These are phyloP conservation scores for Drosophila sp. DNA, from an alignment of 1,140 invertebrate genomes.

Conservation along the genomic window DNA sequence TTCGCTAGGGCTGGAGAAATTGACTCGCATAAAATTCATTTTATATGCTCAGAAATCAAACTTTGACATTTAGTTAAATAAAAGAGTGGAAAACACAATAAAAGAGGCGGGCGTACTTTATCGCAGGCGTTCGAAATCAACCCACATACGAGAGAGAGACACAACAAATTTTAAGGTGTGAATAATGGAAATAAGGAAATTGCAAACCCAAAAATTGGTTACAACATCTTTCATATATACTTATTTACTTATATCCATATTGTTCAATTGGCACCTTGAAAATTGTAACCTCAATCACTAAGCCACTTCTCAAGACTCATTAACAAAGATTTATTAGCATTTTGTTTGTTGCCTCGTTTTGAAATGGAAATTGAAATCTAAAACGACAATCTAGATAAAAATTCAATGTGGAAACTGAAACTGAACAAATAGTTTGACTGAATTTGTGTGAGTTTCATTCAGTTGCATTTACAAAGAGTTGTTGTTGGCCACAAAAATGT, in stretches of 20 bases:
- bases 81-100: background rate
- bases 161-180: background rate
- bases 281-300: background rate
- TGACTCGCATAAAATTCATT: constrained; percentile 1
- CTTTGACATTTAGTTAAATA: constrained; percentile 2
- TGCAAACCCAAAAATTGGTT: background rate
- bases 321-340: constrained; percentile 9
- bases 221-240: background rate
- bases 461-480: constrained; percentile 19
- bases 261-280: background rate
- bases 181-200: background rate
- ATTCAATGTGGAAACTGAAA: constrained; percentile 28
- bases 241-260: background rate
- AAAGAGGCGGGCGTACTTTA: background rate
- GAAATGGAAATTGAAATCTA: constrained; percentile 67
- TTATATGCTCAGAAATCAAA: constrained; percentile 17
- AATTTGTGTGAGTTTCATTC: constrained; percentile 42
- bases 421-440: constrained; percentile 7
- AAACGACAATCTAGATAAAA: constrained; percentile 66
- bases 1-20: constrained; percentile 11
- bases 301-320: constrained; percentile 1
- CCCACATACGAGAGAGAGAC: background rate
- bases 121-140: background rate
- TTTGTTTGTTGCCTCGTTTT: constrained; percentile 59
- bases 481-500: constrained; percentile 46